Evolutionary conservation across 2,113 vertebrate genomes (phyloP), one percentile per base, ranked within the genome.

Genomic region (Sturnira hondurensis): DNA sequence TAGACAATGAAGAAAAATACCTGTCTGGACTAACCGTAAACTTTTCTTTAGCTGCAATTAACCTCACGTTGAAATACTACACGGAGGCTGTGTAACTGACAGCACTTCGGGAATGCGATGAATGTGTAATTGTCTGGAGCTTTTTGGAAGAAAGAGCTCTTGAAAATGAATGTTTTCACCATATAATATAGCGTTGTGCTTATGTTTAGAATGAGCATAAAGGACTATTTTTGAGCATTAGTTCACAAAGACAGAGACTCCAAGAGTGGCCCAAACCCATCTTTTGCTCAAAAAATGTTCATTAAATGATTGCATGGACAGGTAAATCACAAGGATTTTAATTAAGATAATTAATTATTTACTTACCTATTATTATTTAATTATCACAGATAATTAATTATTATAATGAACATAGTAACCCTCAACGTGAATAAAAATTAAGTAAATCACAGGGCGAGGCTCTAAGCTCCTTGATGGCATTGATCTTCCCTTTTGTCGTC

Each of bases 1-100:
- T 96, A 97, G 97, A 97, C 95, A 95, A 97, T 97, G 97, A 98
- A 97, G 97, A 98, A 91, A 97, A 97, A 96, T 94, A 88, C 92
- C 20, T 82, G 89, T 90, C 91, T 98, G 96, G 95, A 3, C 3
- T 97, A 97, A 98, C 98, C 96, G 86, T 91, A 94, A 97, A 96
- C 67, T 98, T 98, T 97, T 97, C 96, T 97, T 98, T 97, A 93
- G 92, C 86, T 74, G 87, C 97, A 97, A 97, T 96, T 97, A 89
- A 94, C 71, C 61, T 97, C 88, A 0, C 67, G 88, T 84, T 97
- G 95, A 98, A 97, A 97, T 97, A 85, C 86, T 93, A 67, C 31
- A 41, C 76, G 83, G 61, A 52, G 83, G 41, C 96, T 84, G 33
- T 71, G 77, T 90, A 97, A 96, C 74, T 43, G 88, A 91, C 54